Evolutionary conservation across 2,113 vertebrate species (phyloP), one percentile per base, ranked within the genome.

Genomic region (Otocyon megalotis): DNA sequence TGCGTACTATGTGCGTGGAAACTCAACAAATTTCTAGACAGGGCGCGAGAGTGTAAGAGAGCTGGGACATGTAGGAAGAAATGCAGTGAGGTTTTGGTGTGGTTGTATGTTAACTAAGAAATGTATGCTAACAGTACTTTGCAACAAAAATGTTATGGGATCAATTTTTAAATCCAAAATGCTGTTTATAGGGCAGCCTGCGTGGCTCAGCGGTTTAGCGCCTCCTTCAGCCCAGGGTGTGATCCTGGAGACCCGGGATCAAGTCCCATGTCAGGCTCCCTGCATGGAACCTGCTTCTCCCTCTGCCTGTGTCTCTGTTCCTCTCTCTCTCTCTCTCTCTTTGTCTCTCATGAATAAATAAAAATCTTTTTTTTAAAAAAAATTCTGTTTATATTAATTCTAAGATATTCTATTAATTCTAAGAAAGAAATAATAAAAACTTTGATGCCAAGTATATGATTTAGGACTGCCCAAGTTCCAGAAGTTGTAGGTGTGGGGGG

Each of bases 101-200:
- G 22, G 13, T 1, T 79, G 19, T 12, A 37, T 12, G 4, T 74
- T 67, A 88, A 80, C 69, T 1, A 60, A 80, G 50, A 43, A 43
- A 26, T 9, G 16, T 26, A 9, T 32, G 50, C 32, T 81, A 88
- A 22, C 92, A 63, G 2, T 13, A 80, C 65, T 93, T 84, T 76
- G 24, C 9, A 90, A 71, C 24, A 88, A 84, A 84, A 71, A 26
- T 22, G 35, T 37, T 63, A 32, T 50, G 15, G 82, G 12, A 26
- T 87, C 50, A 14, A 37, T 48, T 89, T 90, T 88, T 74, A 90
- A 91, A 50, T 37, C 30, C 63, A 88, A 92, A 95, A 85, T 93
- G 24, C 43, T 43, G 7, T 43, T 43, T 43, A 43, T 43, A 43
- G 43, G 43, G 43, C 43, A 43, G 1, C 3, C 8, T 7, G 67